Percentiles rank a stretch among this genome's conserved stretches.
Evolutionary conservation across 2,797 vertebrate species (phyloP).

Genomic region (Numenius phaeopus): DNA sequence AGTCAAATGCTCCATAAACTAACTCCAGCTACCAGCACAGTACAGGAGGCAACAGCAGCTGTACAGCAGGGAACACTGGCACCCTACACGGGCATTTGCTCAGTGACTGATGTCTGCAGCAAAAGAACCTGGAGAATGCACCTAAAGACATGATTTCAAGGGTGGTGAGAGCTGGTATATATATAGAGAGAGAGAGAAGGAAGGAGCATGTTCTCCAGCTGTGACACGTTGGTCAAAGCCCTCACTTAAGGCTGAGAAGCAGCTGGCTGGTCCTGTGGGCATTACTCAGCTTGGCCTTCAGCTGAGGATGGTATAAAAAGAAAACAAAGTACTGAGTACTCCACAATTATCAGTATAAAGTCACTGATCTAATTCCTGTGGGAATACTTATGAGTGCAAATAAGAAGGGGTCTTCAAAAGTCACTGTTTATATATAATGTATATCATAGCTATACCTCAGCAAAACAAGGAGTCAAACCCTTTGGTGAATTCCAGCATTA

Average conservation of each 20-base stretch:
- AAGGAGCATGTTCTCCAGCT: background rate
- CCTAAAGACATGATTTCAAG: background rate
- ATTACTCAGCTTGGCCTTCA: background rate
- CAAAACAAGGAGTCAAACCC: background rate
- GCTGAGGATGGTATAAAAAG: background rate
- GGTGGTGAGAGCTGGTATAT: background rate
- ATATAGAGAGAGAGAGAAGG: fast-evolving
- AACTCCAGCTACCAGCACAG: fast-evolving
- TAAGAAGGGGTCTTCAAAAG: background rate
- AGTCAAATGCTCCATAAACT: fast-evolving
- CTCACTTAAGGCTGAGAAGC: background rate
- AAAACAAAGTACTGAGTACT: background rate
- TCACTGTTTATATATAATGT: background rate
- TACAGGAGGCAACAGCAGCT: background rate
- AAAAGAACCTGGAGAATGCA: fast-evolving
- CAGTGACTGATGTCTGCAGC: fast-evolving
- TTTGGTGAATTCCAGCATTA: conserved; percentile 39
- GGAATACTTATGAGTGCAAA: background rate
- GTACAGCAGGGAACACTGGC: background rate
- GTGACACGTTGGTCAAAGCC: background rate
- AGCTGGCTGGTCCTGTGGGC: background rate
- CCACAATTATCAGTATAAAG: background rate
- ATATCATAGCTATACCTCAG: background rate
- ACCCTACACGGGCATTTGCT: fast-evolving
- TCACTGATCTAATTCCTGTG: background rate